Base-by-base conservation (phyloP, 2,888 invertebrate species). In the Amiota minor region DNA sequence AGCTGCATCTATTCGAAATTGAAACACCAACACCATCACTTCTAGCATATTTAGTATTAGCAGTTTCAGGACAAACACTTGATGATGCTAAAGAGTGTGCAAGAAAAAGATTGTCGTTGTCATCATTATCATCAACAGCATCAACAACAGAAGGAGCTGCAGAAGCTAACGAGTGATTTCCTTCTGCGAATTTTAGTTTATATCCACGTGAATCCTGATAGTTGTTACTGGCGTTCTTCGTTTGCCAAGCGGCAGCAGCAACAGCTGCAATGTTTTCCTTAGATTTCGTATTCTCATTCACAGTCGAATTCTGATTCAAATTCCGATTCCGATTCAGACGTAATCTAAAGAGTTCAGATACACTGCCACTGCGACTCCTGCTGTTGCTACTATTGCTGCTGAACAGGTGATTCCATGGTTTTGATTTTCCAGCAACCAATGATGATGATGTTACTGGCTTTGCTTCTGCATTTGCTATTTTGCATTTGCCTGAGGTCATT, bases 401-500 rank as follows among this genome's bases (percentile, higher is more conserved):
- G 79, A 72, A 75, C 79, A 78, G 83, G 75, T 81, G 80, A 80
- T 79, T 81, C 78, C 82, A 77, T 82, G 84, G 76, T 78, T 64
- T 75, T 75, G 79, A 82, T 86, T 83, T 81, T 78, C 6, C 35
- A 35, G 35, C 35, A 35, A 35, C 35, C 35, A 35, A 35, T 35
- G 35, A 35, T 35, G 35, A 6, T 35, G 35, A 35, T 35, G 35
- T 35, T 35, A 6, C 35, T 35, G 35, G 35, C 6, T 86, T 82
- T 46, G 53, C 62, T 65, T 53, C 65, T 62, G 59, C 70, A 18
- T 9, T n/a, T 56, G 72, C 20, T 65, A 53, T n/a, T 35, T 70
- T 47, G 70, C 56, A 49, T 47, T 72, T 67, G 79, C 86, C 80
- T 79, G 79, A 76, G 80, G 87, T 79, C 77, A 80, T 80, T 85